Percentiles rank a stretch among this genome's conserved stretches.
Conservation (phyloP, 2,888 invertebrate species). For the Iselma pallidipennis region DNA sequence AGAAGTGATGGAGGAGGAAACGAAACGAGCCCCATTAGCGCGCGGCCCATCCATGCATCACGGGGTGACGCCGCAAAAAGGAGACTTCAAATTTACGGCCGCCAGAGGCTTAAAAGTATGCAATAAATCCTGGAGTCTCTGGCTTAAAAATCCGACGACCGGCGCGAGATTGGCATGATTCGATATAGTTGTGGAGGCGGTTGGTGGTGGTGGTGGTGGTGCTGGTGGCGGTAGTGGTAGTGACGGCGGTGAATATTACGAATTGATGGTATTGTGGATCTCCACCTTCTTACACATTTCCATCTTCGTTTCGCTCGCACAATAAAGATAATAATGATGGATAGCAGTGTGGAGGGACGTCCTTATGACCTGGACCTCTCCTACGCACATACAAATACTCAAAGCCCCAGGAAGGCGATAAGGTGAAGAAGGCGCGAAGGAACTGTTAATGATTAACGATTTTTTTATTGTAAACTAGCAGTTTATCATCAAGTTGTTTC, state of each 20-base stretch:
- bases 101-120: slow-evolving; percentile 58
- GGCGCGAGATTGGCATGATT: slow-evolving; percentile 51
- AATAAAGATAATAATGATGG: slow-evolving; percentile 31
- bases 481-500: background rate
- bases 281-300: slow-evolving; percentile 24
- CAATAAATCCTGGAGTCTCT: slow-evolving; percentile 54
- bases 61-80: slow-evolving; percentile 51
- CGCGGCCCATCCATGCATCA: slow-evolving; percentile 50
- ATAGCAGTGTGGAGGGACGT: slow-evolving; percentile 35
- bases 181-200: slow-evolving; percentile 38
- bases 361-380: slow-evolving; percentile 21
- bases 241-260: slow-evolving; percentile 13
- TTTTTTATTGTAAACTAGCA: slow-evolving; percentile 6
- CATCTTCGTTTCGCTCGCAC: slow-evolving; percentile 30
- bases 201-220: slow-evolving; percentile 9
- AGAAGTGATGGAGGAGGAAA: too few relatives aligned
- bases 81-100: slow-evolving; percentile 57
- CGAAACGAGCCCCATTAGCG: slow-evolving; percentile 41
- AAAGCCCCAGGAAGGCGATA: slow-evolving; percentile 18
- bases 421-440: background rate
- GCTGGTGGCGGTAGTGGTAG: slow-evolving; percentile 8
- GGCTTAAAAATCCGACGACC: slow-evolving; percentile 53
- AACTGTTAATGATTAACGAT: slow-evolving; percentile 5
- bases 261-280: background rate
- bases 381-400: slow-evolving; percentile 7